Percentiles rank a stretch among this genome's conserved stretches.
phyloP scores from a whole-genome alignment of 2,113 vertebrate genomes.

The Australoheros scitulus region DNA sequence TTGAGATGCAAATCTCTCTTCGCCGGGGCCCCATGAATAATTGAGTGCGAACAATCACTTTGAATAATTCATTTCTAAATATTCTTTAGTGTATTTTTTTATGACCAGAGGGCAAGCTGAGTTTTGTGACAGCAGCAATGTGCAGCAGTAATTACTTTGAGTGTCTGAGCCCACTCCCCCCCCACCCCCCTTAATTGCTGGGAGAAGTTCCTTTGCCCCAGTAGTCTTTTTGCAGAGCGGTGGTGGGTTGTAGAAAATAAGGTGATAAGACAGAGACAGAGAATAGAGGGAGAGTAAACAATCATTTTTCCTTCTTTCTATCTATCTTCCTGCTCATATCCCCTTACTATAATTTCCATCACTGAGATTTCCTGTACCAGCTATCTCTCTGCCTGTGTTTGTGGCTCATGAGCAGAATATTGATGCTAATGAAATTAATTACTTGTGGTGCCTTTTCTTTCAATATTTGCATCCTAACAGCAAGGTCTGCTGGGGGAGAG shows the following conservation, averaged over 20 bases:
- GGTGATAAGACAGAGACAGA: constrained; percentile 39
- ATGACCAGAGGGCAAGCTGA: constrained; percentile 78
- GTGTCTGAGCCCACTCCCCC: constrained; percentile 58
- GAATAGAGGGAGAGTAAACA: constrained; percentile 59
- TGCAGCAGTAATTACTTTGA: constrained; percentile 76
- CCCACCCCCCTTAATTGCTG: constrained; percentile 76
- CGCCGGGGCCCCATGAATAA: constrained; percentile 77
- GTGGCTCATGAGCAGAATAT: constrained; percentile 75
- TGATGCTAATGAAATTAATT: constrained; percentile 82
- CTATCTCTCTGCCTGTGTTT: constrained; percentile 51
- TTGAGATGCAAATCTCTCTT: constrained; percentile 79
- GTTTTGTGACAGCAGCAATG: constrained; percentile 80
- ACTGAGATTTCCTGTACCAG: constrained; percentile 52
- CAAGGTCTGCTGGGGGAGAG: constrained; percentile 42
- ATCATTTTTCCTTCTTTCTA: constrained; percentile 38
- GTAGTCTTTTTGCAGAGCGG: constrained; percentile 66
- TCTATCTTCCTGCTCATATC: constrained; percentile 57
- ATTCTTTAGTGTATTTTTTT: constrained; percentile 80
- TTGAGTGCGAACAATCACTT: constrained; percentile 81
- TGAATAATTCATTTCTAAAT: constrained; percentile 84
- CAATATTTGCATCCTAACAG: constrained; percentile 66
- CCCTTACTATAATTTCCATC: constrained; percentile 52
- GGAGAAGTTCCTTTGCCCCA: constrained; percentile 76
- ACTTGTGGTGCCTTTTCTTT: constrained; percentile 63
- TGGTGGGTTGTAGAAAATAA: constrained; percentile 41